phyloP scores from a whole-genome alignment of 2,888 invertebrate species.

The Hybos culiciformis region DNA sequence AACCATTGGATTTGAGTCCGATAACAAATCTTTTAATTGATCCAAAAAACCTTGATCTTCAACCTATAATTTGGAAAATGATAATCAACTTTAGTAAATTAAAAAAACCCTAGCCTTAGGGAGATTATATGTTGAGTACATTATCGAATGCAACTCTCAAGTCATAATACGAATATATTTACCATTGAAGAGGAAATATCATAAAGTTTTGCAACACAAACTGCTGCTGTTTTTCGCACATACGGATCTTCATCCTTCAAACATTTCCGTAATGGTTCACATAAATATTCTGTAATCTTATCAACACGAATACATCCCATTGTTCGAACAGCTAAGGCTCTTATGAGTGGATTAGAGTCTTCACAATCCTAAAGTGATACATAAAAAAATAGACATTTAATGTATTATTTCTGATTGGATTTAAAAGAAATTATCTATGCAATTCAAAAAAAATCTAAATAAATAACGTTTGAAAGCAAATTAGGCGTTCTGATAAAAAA shows the following conservation, averaged over 20 bases:
- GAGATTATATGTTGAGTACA: background rate
- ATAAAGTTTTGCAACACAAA: slow-evolving; percentile 97
- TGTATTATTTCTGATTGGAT: no score
- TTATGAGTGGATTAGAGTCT: slow-evolving; percentile 96
- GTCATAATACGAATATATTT: slow-evolving; percentile 18
- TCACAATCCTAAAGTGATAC: slow-evolving; percentile 83
- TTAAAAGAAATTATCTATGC: no score
- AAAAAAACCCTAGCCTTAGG: background rate
- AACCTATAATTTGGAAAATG: slow-evolving; percentile 17
- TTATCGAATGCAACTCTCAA: background rate
- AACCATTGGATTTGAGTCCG: slow-evolving; percentile 99
- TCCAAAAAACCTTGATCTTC: slow-evolving; percentile 84
- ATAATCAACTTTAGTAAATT: background rate
- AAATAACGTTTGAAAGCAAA: slow-evolving; percentile 22
- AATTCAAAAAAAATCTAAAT: slow-evolving; percentile 24
- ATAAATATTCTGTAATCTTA: slow-evolving; percentile 98
- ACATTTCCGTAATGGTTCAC: slow-evolving; percentile 92
- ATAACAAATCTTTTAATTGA: slow-evolving; percentile 88
- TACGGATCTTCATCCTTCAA: slow-evolving; percentile 94
- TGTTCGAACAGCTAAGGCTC: slow-evolving; percentile 94
- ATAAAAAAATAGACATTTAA: no score
- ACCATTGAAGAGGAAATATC: slow-evolving; percentile 77
- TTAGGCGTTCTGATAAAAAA: no score
- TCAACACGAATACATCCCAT: slow-evolving; percentile 99
- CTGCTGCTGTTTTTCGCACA: slow-evolving; percentile 97